A percentile compares a stretch with the other conserved stretches of the same genome.
These are phyloP conservation scores for Macrobrachium rosenbergii DNA, from an alignment of 1,140 invertebrate genomes.

Conservation along the genomic window DNA sequence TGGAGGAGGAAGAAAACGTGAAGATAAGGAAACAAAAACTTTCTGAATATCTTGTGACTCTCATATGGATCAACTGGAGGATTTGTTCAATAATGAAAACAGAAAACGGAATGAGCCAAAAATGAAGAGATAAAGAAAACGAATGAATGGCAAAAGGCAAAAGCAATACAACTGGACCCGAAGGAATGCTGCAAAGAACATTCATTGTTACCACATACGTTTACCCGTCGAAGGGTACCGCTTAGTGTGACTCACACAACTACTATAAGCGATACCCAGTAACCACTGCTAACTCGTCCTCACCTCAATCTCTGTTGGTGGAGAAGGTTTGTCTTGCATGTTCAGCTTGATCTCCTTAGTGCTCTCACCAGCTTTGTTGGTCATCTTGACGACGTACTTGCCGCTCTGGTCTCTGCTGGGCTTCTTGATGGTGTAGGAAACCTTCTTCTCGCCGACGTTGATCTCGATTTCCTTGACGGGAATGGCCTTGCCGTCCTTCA, in stretches of 20 bases:
- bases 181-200: background rate
- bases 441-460: conserved; percentile 89
- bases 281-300: too few species aligned
- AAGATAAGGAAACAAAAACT: background rate
- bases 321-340: conserved; percentile 80
- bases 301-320: conserved; percentile 64
- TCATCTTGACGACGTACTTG: conserved; percentile 87
- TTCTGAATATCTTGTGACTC: background rate
- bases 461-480: conserved; percentile 90
- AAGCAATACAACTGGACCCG: background rate
- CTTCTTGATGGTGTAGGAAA: conserved; percentile 91
- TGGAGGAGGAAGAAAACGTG: conserved; percentile 71
- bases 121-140: background rate
- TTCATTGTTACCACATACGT: too few species aligned
- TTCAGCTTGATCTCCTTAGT: conserved; percentile 85
- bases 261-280: too few species aligned
- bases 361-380: conserved; percentile 90
- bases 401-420: conserved; percentile 85
- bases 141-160: background rate
- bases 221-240: too few species aligned
- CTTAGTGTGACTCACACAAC: too few species aligned
- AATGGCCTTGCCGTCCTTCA: conserved; percentile 89
- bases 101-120: background rate
- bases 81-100: background rate
- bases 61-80: background rate